Evolutionary conservation across 2,888 invertebrate species (phyloP), one percentile per base, ranked within the genome.

Genomic region (Blomia tropicalis): DNA sequence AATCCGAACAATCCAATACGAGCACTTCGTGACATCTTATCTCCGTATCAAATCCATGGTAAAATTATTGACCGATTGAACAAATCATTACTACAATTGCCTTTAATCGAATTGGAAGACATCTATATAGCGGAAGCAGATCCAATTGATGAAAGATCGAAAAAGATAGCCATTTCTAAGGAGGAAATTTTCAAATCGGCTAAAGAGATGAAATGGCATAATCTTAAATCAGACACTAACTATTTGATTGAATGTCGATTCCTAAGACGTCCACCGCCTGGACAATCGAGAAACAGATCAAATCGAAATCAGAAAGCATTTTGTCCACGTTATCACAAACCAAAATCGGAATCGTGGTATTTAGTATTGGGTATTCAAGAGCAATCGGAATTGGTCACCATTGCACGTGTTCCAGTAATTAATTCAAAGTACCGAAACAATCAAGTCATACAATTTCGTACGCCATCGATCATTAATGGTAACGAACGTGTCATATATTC

Each of bases 261-360:
- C 14, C 65, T 43, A 5, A 64, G 62, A 58, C 5, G 19, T 5
- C 19, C 59, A 36, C 22, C 53, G 22, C 32, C 53, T 41, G 56
- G 60, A 43, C 65, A 68, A 0, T 60, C 54, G 14, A 71, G 72
- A 70, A 59, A 58, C 72, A 73, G 70, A 79, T 79, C 30, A 1
- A 22, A 44, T 43, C 4, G 22, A 29, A 11, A 36, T 41, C 31
- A n/a, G 23, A 77, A 77, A 69, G 86, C 85, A n/a, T 76, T 83
- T 65, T 83, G 88, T 65, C 86, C 88, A 0, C 81, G 83, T 66
- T 96, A 90, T 77, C 83, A 89, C 1, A 92, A 93, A 73, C 83
- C 84, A 41, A 96, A 95, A 76, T 88, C 87, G 71, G 95, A 95
- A 73, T 88, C 91, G 62, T 98, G 96, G 96, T 85, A 95, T 75